These are phyloP conservation scores for Eubasilissa regina DNA, from an alignment of 1,140 invertebrate species.

Conservation along the genomic window DNA sequence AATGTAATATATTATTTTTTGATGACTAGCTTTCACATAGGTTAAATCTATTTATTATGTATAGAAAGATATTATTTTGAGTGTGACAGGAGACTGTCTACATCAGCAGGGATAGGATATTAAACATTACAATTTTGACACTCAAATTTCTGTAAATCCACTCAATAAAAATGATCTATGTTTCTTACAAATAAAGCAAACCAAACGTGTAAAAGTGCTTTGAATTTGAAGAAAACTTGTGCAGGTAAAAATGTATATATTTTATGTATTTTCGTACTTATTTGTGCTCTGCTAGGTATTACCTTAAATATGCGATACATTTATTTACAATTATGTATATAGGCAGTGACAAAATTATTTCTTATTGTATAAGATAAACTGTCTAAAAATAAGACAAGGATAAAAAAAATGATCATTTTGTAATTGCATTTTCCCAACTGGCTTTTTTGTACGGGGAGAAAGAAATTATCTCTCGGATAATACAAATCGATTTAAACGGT, in stretches of 20 bases:
- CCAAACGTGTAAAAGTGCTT: background rate
- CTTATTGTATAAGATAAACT: constrained; percentile 1
- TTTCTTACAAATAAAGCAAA: no score
- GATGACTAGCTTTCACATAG: no score
- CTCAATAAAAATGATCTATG: no score
- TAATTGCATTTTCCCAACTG: background rate
- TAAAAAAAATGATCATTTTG: background rate
- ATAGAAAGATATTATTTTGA: no score
- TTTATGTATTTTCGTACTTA: constrained; percentile 45
- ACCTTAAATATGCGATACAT: constrained; percentile 36
- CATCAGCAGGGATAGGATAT: no score
- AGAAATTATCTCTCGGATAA: no score
- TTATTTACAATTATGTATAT: constrained; percentile 26
- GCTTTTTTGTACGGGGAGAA: background rate
- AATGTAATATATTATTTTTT: no score
- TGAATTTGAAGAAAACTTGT: constrained; percentile 22
- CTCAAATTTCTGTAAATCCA: no score
- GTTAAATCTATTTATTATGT: no score
- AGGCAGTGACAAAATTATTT: constrained; percentile 35
- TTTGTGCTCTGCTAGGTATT: constrained; percentile 48
- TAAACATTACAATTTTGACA: no score
- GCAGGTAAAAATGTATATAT: background rate
- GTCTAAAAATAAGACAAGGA: background rate
- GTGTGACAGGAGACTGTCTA: no score
- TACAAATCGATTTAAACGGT: no score